These are phyloP conservation scores for Zaprionus inermis DNA, from an alignment of 1,140 invertebrate species.

Conservation along the genomic window DNA sequence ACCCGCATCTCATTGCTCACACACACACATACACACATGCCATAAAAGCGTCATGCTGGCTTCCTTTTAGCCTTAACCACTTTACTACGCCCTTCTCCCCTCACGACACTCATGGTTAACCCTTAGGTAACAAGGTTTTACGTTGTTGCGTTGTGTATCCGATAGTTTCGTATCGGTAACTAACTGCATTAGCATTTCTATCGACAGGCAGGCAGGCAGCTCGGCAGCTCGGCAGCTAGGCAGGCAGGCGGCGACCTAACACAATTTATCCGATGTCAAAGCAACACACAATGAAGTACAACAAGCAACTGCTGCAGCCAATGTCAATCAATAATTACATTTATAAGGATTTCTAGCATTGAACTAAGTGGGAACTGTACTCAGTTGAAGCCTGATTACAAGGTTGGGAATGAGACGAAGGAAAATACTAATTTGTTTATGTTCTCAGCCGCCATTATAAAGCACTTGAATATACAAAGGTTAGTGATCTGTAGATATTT, in stretches of 20 bases:
- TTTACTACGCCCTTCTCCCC: not conserved
- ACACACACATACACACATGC: not conserved
- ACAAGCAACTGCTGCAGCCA: not conserved
- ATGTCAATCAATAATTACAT: conserved; percentile 1
- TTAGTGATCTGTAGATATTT: too few relatives aligned
- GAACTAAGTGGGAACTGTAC: too few relatives aligned
- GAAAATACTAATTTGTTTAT: too few relatives aligned
- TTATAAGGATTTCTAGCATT: not conserved
- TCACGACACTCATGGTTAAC: not conserved
- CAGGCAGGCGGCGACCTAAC: not conserved
- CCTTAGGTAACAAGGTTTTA: not conserved
- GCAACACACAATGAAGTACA: not conserved
- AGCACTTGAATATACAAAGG: too few relatives aligned
- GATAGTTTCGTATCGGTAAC: not conserved
- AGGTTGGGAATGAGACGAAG: too few relatives aligned
- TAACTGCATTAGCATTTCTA: conserved; percentile 4
- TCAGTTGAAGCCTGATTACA: too few relatives aligned
- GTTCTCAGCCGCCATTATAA: too few relatives aligned
- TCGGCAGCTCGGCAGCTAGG: too few relatives aligned
- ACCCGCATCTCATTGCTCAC: not conserved
- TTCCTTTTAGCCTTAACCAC: not conserved
- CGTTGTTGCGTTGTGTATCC: not conserved
- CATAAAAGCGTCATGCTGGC: not conserved
- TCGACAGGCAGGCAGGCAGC: not conserved
- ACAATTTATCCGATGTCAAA: conserved; percentile 1